Evolutionary conservation across 2,113 vertebrate species (phyloP).

Genomic region (Willisornis vidua): DNA sequence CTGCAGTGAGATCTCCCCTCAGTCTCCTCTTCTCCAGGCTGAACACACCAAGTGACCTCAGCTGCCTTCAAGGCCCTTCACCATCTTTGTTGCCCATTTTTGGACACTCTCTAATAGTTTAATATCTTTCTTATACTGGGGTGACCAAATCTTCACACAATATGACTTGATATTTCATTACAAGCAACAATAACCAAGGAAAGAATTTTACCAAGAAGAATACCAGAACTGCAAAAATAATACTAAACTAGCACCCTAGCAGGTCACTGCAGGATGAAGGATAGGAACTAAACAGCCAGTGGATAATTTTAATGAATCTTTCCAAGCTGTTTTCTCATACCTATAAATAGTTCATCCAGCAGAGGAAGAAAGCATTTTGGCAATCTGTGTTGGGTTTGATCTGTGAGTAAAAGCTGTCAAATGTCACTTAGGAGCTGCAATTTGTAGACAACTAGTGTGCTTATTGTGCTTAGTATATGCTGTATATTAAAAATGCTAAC

Average conservation of each 20-base stretch:
- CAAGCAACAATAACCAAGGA: not conserved
- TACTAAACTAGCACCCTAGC: not conserved
- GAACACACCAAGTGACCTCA: not conserved
- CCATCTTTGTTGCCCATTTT: not conserved
- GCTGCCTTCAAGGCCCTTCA: not conserved
- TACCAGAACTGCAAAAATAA: not conserved
- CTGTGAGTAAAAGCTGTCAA: not conserved
- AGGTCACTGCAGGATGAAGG: not conserved
- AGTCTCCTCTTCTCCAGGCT: not conserved
- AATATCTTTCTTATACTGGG: not conserved
- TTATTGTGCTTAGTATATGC: not conserved
- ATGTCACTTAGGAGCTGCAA: not conserved
- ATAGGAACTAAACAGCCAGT: not conserved
- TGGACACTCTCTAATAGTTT: not conserved
- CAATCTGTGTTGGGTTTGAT: not conserved
- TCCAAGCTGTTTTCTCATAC: not conserved
- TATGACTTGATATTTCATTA: not conserved
- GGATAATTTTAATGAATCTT: not conserved
- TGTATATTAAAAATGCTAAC: not conserved
- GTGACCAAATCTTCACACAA: not conserved
- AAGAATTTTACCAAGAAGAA: not conserved
- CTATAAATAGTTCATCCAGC: not conserved
- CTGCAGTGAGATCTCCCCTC: not conserved
- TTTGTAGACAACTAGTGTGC: not conserved
- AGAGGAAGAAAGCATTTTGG: not conserved